phyloP scores from a whole-genome alignment of 2,888 invertebrate species.

The Drosophila recens region DNA sequence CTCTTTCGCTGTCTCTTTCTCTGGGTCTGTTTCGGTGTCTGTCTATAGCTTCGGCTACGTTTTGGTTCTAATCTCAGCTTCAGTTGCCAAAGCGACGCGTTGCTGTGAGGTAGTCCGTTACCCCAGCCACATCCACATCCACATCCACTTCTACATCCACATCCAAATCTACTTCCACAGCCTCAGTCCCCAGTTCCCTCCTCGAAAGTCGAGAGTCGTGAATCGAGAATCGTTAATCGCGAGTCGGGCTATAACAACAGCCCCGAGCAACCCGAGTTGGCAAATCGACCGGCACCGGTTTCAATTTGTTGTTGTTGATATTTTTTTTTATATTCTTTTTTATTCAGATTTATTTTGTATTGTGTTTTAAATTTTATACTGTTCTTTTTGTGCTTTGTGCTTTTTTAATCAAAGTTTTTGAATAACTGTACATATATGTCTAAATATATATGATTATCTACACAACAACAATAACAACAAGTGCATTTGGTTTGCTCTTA shows the following conservation, averaged over 20 bases:
- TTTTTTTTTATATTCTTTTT: slow-evolving; percentile 17
- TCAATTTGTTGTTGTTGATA: slow-evolving; percentile 11
- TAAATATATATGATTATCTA: not conserved
- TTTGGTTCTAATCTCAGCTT: slow-evolving; percentile 57
- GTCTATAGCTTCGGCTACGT: slow-evolving; percentile 23
- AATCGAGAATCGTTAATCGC: not conserved
- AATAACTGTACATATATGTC: not conserved
- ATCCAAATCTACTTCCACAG: not conserved
- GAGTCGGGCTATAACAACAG: not conserved
- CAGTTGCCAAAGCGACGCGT: slow-evolving; percentile 66
- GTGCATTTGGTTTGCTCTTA: slow-evolving; percentile 27
- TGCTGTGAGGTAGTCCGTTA: slow-evolving; percentile 55
- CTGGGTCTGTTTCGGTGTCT: not conserved
- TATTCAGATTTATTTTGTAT: not conserved
- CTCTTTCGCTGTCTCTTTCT: not conserved
- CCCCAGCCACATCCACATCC: slow-evolving; percentile 12
- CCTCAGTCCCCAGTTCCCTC: not conserved
- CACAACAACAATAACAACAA: slow-evolving; percentile 4
- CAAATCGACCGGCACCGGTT: slow-evolving; percentile 52
- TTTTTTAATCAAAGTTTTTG: slow-evolving; percentile 32
- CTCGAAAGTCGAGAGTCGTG: not conserved
- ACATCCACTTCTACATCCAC: not conserved
- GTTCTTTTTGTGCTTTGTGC: slow-evolving; percentile 6
- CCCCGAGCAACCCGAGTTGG: not conserved
- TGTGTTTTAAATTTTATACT: slow-evolving; percentile 9